phyloP scores from a whole-genome alignment of 2,888 invertebrate genomes.

The Clostera curtula region DNA sequence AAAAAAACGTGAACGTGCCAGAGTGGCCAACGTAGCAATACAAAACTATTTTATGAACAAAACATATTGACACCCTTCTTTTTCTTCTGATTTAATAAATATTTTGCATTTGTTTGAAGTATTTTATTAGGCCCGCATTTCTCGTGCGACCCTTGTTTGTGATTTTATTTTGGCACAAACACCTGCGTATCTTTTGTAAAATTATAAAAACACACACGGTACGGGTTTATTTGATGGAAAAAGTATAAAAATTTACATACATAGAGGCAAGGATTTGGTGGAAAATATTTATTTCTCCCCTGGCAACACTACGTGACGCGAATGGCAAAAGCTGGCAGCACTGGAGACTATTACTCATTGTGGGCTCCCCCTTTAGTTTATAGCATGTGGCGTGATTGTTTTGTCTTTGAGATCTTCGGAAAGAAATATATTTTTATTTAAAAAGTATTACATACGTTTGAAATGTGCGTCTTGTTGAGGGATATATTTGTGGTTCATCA shows the following conservation, averaged over 20 bases:
- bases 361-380: slow-evolving; percentile 28
- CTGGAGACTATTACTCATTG: slow-evolving; percentile 43
- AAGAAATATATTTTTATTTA: slow-evolving; percentile 3
- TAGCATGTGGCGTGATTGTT: slow-evolving; percentile 25
- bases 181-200: slow-evolving; percentile 46
- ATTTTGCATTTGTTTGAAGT: too few species aligned
- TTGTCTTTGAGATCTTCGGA: slow-evolving; percentile 15
- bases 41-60: neutral
- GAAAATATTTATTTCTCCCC: slow-evolving; percentile 64
- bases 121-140: neutral
- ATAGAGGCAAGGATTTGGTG: slow-evolving; percentile 49
- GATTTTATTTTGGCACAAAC: slow-evolving; percentile 11
- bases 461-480: too few species aligned
- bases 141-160: neutral
- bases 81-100: neutral
- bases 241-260: slow-evolving; percentile 68
- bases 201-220: slow-evolving; percentile 54
- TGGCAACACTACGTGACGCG: slow-evolving; percentile 61
- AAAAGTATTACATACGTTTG: too few species aligned
- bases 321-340: slow-evolving; percentile 39
- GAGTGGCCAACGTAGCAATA: too few species aligned
- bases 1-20: too few species aligned
- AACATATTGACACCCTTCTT: neutral
- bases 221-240: slow-evolving; percentile 41
- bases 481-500: too few species aligned